Evolutionary conservation across 2,888 invertebrate genomes (phyloP), one percentile per base, ranked within the genome.

Genomic region (Miltochrista miniata): DNA sequence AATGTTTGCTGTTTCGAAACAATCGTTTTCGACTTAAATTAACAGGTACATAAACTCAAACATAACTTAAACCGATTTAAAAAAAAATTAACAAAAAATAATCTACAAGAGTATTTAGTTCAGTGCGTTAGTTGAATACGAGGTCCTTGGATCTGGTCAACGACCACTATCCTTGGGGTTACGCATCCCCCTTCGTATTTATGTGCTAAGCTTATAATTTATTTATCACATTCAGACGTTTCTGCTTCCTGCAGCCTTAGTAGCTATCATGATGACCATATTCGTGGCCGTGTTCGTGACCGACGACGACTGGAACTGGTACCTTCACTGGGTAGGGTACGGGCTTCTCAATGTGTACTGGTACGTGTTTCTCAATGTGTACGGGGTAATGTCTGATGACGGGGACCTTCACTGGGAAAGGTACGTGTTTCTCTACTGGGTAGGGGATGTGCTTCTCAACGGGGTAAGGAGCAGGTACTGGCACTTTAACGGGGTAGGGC

Each of bases 261-360:
- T 91, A 92, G 89, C 91, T 85, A 76, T 78, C 91, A 90, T 92
- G 89, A 84, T 90, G 87, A 68, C 69, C 88, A 81, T 90, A 85
- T 81, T 83, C 90, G 83, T 92, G 87, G 73, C 89, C 88, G 72
- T 90, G 87, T 70, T 70, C 82, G 73, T 85, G 83, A 75, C 85
- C 82, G 69, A 93, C 83, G 55, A 92, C 82, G 42, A 92, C 93
- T 68, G 92, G 93, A 56, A 92, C 90, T 45, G 88, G 90, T 58
- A 94, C 94, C 81, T 95, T 94, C 57, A 94, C 94, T 38, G 94
- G 94, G 85, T 93, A 93, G 8, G 94, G 94, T 60, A 94, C 93
- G 51, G 74, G 91, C 74, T 93, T 94, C 78, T 93, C 93, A 31
- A 94, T 88, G 47, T 93, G 94, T 49, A 93, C 93, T 45, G 94